Evolutionary conservation across 2,888 invertebrate species (phyloP), one percentile per base, ranked within the genome.

Genomic region (Cantharis lateralis): DNA sequence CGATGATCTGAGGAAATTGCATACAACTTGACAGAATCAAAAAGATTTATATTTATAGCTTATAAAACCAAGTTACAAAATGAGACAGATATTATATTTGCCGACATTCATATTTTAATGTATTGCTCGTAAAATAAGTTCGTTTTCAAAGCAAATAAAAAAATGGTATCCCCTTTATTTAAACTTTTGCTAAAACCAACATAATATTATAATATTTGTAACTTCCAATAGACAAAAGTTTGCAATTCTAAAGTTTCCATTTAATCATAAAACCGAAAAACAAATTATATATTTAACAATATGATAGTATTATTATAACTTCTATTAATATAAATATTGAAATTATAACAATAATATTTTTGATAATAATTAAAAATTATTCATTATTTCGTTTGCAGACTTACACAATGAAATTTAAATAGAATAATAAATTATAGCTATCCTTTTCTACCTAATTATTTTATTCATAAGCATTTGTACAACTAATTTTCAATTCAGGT

Each of bases 21-120:
- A 74, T 77, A 74, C 70, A 73, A 74, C 73, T 71, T 24, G 24
- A 26, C 20, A 62, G 18, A 74, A 77, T 66, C 76, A 11, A 26
- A 61, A 63, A 70, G 48, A 77, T 77, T 77, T 77, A 77, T 77
- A 70, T 73, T 77, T 77, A 76, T 76, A 20, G 32, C 70, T 69
- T 32, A 48, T 72, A n/a, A 72, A 11, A 20, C n/a, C 16, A 20
- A 20, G 62, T 62, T 70, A 15, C 15, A 28, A 20, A 66, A 20
- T 66, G 15, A 66, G 64, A 66, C 16, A 20, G 18, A 66, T 24
- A 20, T 18, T 63, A 63, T 63, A 10, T 63, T 18, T 63, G 63
- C 48, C 48, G 48, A 48, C 48, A 48, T 48, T 48, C 48, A 48
- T n/a, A 48, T 48, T 48, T 48, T 48, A 48, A 48, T 48, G 48